phyloP scores from a whole-genome alignment of 2,113 vertebrate species.

The Microtus richardsoni region DNA sequence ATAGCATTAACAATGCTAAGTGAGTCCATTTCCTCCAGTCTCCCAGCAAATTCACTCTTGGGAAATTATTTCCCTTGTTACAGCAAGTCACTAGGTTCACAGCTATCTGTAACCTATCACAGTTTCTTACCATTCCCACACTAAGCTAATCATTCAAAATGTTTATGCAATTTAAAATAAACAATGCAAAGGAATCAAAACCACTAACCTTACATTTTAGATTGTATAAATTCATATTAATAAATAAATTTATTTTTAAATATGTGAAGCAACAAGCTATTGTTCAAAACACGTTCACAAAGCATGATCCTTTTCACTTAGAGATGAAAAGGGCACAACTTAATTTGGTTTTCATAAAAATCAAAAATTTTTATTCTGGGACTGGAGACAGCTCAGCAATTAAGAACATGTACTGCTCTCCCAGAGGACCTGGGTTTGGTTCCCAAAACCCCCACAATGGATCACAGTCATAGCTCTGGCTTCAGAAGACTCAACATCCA shows the following conservation, averaged over 20 bases:
- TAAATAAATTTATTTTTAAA: constrained; percentile 56
- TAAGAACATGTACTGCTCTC: not conserved
- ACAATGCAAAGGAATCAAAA: constrained; percentile 34
- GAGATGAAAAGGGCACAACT: not conserved
- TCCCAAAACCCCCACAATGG: not conserved
- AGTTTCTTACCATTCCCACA: constrained; percentile 48
- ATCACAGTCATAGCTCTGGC: not conserved
- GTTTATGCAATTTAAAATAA: constrained; percentile 32
- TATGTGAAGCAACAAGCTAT: constrained; percentile 39
- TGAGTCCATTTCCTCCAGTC: not conserved
- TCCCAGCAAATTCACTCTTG: not conserved
- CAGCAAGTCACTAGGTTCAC: not conserved
- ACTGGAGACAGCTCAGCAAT: not conserved
- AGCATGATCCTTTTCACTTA: not conserved
- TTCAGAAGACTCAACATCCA: not conserved
- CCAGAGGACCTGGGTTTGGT: not conserved
- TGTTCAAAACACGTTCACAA: constrained; percentile 36
- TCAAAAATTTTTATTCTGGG: not conserved
- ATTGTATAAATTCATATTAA: constrained; percentile 21
- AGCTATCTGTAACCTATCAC: not conserved
- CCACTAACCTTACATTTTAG: constrained; percentile 7
- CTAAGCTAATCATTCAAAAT: constrained; percentile 27
- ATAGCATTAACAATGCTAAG: not conserved
- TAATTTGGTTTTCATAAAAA: constrained; percentile 36
- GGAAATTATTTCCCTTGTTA: not conserved